Base-by-base conservation (phyloP, 2,888 invertebrate species). In the Drosophila eohydei region DNA sequence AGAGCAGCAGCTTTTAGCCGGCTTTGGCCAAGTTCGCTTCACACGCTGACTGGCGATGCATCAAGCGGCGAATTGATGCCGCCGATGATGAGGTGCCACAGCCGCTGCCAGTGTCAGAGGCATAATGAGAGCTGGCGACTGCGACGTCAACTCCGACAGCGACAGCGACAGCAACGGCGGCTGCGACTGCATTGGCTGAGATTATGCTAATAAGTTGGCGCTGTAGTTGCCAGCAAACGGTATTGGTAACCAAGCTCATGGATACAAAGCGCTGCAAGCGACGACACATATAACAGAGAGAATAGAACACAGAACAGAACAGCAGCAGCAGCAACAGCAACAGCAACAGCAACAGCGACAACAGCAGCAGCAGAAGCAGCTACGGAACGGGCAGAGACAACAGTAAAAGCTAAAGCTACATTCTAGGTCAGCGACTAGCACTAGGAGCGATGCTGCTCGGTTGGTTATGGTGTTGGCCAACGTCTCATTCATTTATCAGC, bases 171-270 rank as follows among this genome's bases (percentile, higher is more conserved):
- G 51, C 64, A 56, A 62, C 63, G 14, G 7, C 34, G 40, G 44
- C 58, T 44, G 67, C 48, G 65, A 40, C 51, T 61, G 54, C 56
- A 46, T 59, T 41, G 50, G 44, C 80, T 81, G 76, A 88, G 90
- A 86, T 86, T 89, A 86, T 86, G 90, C 89, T 88, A 86, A 86
- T 86, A 88, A 88, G 85, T 83, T 86, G 71, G 72, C 74, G 85
- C 89, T 89, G 83, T n/a, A 67, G 78, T 72, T 74, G 65, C 74
- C 80, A 63, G 61, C 70, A 79, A 88, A 83, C 87, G 79, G 89
- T 78, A 86, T 81, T 86, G 83, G 75, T 70, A 81, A 74, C 63
- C 81, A 78, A 70, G 70, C 81, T 66, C 73, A 68, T 59, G 65
- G 54, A 62, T 70, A 64, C 71, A 56, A 50, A 85, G 51, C 77